A percentile compares a stretch with the other conserved stretches of the same genome.
Conservation (phyloP, 2,888 invertebrate genomes). For the Eristalis pertinax region DNA sequence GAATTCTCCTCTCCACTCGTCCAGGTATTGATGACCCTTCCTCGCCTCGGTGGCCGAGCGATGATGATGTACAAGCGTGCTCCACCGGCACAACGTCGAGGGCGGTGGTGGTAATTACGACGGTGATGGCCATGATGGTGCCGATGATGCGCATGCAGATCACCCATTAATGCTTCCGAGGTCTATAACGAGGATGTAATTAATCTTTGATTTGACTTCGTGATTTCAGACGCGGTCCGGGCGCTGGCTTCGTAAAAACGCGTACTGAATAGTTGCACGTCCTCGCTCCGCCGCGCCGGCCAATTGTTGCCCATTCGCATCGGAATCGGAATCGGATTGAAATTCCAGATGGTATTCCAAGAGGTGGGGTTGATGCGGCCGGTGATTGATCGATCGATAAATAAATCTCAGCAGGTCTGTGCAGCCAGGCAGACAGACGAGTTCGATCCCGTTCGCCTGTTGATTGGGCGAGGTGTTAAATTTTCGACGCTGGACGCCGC, state of each 20-base stretch:
- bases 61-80: neutral
- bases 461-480: conserved; percentile 64
- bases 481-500: conserved; percentile 23
- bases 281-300: conserved; percentile 27
- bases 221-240: conserved; percentile 43
- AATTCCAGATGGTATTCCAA: conserved; percentile 40
- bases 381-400: conserved; percentile 67
- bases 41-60: neutral
- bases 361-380: conserved; percentile 54
- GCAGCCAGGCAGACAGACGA: conserved; percentile 20
- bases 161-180: conserved; percentile 61
- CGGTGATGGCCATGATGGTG: conserved; percentile 22
- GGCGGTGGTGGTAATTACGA: conserved; percentile 3
- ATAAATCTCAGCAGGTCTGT: conserved; percentile 47
- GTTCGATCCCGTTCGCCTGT: conserved; percentile 55
- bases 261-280: conserved; percentile 59
- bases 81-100: neutral
- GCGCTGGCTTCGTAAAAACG: conserved; percentile 31
- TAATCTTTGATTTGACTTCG: conserved; percentile 71
- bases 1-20: conserved; percentile 54
- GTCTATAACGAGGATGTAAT: conserved; percentile 72
- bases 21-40: conserved; percentile 67
- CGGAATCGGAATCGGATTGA: conserved; percentile 37
- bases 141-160: conserved; percentile 66
- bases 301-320: conserved; percentile 48